Base-by-base conservation (phyloP, 2,797 vertebrate genomes). In the Erethizon dorsatum region DNA sequence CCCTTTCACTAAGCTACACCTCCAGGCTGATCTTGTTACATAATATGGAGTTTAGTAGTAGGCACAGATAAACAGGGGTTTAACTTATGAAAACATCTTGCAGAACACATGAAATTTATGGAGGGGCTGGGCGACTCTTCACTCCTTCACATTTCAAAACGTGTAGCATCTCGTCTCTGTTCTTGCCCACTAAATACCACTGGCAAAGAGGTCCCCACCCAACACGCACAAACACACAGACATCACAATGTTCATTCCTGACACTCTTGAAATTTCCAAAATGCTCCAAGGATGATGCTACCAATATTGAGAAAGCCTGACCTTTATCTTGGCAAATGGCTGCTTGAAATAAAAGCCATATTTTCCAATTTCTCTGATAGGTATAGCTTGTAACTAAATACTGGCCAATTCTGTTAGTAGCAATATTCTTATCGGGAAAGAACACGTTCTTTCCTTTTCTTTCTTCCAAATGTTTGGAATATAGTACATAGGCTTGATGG, bases 311-410 rank as follows among this genome's bases (percentile, higher is more conserved):
- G 45, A 86, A 69, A 79, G 17, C 31, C 78, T 61, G 26, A 69
- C 18, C 24, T 94, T 94, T 88, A 41, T 54, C n/a, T 78, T 84
- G 31, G 17, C 57, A 67, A 14, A 31, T n/a, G 17, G 37, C 52
- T 90, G 33, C 54, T 20, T 52, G 80, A 41, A 73, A 61, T 52
- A 52, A 73, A 75, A 33, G 67, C 18, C 50, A 59, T 45, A 22
- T 83, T 88, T 89, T 69, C 61, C 33, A 85, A 45, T 80, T 86
- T 80, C 9, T 31, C 80, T 91, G 71, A n/a, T 14, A 95, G 63
- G 26, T 69, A 45, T 61, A 12, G 6, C 54, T 50, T 73, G 31
- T 73, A 33, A 83, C 41, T 37, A 28, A 73, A 31, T 31, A 28
- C 31, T n/a, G 11, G 13, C 4, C 18, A 37, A 37, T 59, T 57